These are phyloP conservation scores for Agrotis segetum DNA, from an alignment of 2,888 invertebrate genomes.

Conservation along the genomic window DNA sequence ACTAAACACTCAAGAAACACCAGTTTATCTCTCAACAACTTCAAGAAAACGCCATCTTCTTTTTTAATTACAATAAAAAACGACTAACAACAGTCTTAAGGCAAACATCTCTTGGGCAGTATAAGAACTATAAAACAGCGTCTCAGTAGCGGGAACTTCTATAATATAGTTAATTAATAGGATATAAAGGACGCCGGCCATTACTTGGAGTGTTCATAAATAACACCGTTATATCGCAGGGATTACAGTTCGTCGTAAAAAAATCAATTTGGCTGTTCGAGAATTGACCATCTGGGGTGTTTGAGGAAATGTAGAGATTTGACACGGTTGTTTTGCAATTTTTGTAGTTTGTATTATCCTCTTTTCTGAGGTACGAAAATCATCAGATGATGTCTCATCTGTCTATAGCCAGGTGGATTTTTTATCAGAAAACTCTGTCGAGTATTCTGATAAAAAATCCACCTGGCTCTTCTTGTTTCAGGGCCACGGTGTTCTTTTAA, in stretches of 20 bases:
- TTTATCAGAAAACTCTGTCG: too few species aligned
- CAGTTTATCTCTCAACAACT: constrained; percentile 10
- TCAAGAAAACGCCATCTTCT: constrained; percentile 13
- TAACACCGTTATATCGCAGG: constrained; percentile 71
- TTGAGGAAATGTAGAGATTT: constrained; percentile 31
- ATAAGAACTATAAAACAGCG: constrained; percentile 48
- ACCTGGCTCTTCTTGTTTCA: too few species aligned
- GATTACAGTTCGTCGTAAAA: constrained; percentile 75
- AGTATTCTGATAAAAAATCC: too few species aligned
- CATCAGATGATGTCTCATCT: too few species aligned
- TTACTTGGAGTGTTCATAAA: constrained; percentile 71
- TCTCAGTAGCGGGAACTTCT: constrained; percentile 31
- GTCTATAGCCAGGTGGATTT: too few species aligned
- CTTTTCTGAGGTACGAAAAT: too few species aligned
- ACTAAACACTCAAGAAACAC: neutral
- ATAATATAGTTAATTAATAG: constrained; percentile 60
- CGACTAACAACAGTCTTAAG: constrained; percentile 10
- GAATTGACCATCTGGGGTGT: constrained; percentile 52
- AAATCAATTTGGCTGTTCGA: constrained; percentile 70
- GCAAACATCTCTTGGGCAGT: constrained; percentile 14
- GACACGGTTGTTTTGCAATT: neutral
- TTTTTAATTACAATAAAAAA: constrained; percentile 59
- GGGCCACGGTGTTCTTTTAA: too few species aligned
- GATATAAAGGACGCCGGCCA: constrained; percentile 56
- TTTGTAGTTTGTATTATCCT: too few species aligned